These are phyloP conservation scores for Melieria crassipennis DNA, from an alignment of 2,888 invertebrate species.

Conservation along the genomic window DNA sequence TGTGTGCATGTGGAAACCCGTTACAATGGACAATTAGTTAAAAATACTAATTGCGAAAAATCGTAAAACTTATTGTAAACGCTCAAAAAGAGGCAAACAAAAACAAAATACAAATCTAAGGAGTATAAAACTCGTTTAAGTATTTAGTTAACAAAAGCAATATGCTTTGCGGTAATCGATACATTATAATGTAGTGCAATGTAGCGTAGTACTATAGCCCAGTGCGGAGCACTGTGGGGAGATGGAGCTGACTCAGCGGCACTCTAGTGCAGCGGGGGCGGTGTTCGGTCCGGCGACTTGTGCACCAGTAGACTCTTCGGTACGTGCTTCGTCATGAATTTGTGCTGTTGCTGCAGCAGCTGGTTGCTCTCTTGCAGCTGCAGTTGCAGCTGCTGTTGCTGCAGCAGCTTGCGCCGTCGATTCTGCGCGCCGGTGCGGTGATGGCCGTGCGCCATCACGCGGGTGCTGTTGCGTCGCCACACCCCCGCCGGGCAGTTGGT, in stretches of 20 bases:
- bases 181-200: slow-evolving; percentile 20
- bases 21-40: neutral
- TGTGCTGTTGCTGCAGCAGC: slow-evolving; percentile 51
- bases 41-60: slow-evolving; percentile 3
- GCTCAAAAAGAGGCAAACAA: neutral
- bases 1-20: neutral
- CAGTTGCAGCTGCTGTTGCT: slow-evolving; percentile 45
- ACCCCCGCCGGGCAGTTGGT: slow-evolving; percentile 72
- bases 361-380: slow-evolving; percentile 46
- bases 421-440: slow-evolving; percentile 38
- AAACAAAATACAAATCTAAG: slow-evolving; percentile 1
- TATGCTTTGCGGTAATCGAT: slow-evolving; percentile 36
- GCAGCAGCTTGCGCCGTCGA: slow-evolving; percentile 42
- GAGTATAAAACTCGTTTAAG: slow-evolving; percentile 13
- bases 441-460: slow-evolving; percentile 14
- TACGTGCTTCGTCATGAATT: slow-evolving; percentile 62
- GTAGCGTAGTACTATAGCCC: slow-evolving; percentile 10
- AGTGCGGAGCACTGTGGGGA: neutral
- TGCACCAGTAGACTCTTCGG: slow-evolving; percentile 61
- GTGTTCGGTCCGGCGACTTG: slow-evolving; percentile 63
- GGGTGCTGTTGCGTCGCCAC: slow-evolving; percentile 55
- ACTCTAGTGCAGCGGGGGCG: slow-evolving; percentile 62
- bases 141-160: slow-evolving; percentile 41
- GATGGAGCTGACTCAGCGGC: neutral
- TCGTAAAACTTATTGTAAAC: neutral